Evolutionary conservation across 2,888 invertebrate genomes (phyloP), one percentile per base, ranked within the genome.

Genomic region (Taphrorychus bicolor): DNA sequence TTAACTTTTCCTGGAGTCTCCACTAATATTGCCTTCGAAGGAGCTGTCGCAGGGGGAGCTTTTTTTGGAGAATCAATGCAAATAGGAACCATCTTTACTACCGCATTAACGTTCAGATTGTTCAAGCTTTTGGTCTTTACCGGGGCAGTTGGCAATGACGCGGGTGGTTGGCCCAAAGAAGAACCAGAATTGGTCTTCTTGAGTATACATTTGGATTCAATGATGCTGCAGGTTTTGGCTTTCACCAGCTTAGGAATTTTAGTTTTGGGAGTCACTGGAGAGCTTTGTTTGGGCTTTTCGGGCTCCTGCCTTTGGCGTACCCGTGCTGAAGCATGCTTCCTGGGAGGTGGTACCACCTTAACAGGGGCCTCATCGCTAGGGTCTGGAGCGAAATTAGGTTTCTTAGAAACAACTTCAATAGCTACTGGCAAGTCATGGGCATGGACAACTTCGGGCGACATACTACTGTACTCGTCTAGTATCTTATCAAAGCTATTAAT

Each of bases 211-310:
- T 88, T 86, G 0, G 89, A 89, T 79, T 89, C 89, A 59, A 89
- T 89, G 66, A 89, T 89, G 76, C 88, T 88, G 78, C 89, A 89
- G 73, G 90, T 90, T 77, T 89, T 88, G 0, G 90, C 88, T 78
- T 90, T 90, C 75, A 89, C 86, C 73, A 90, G 80, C 79, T 87
- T 87, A 51, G 87, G 87, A 56, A 86, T 84, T 73, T 72, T 76
- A 0, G 76, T 76, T 59, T 18, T 57, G 7, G n/a, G 0, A 19
- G n/a, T 14, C n/a, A 32, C 14, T 4, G 54, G 7, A 9, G n/a
- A 23, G 3, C 24, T 5, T 16, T 23, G 17, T 54, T 24, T 54
- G 2, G 54, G 2, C 17, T 18, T 11, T 18, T 9, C 42, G 2
- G 16, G 11, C 18, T 19, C 18, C 21, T 54, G 24, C 24, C 16